Conservation (phyloP, 2,888 invertebrate species). For the Pristionchus japonicus region DNA sequence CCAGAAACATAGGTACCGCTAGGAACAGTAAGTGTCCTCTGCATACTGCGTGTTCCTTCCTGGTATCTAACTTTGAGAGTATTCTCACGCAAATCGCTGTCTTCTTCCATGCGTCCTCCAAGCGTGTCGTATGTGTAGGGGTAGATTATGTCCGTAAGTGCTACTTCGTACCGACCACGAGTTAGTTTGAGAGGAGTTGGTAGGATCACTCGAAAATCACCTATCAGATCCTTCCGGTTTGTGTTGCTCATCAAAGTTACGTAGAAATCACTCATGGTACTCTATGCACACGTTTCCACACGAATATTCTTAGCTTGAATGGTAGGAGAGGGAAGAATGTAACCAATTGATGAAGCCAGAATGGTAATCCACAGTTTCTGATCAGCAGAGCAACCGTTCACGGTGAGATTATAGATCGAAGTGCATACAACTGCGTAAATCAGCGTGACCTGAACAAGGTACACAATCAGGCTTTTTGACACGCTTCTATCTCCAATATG, state of each 20-base stretch:
- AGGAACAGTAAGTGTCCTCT: not conserved
- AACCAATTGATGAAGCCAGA: conserved; percentile 25
- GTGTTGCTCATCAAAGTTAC: conserved; percentile 34
- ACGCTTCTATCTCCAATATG: conserved; percentile 23
- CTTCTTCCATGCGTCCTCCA: not conserved
- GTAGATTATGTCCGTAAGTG: conserved; percentile 18
- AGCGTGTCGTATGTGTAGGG: not conserved
- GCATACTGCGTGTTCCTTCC: conserved; percentile 1
- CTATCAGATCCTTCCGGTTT: not conserved
- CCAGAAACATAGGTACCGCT: conserved; percentile 28
- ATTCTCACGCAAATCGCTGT: not conserved
- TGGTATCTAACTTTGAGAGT: not conserved
- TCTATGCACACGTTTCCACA: not conserved
- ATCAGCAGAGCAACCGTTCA: conserved; percentile 3
- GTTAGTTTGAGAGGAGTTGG: conserved; percentile 22
- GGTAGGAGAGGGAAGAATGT: not conserved
- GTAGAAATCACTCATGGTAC: conserved; percentile 2
- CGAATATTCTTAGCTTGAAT: conserved; percentile 38
- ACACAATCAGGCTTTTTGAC: conserved; percentile 14
- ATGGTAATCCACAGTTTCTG: conserved; percentile 36
- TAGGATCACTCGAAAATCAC: conserved; percentile 15
- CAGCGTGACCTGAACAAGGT: not conserved
- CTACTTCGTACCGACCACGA: conserved; percentile 13
- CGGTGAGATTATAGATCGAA: conserved; percentile 39
- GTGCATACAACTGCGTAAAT: conserved; percentile 29